Percentiles rank a stretch among this genome's conserved stretches.
These are phyloP conservation scores for Cheilosia grossa DNA, from an alignment of 2,888 invertebrate species.

Conservation along the genomic window DNA sequence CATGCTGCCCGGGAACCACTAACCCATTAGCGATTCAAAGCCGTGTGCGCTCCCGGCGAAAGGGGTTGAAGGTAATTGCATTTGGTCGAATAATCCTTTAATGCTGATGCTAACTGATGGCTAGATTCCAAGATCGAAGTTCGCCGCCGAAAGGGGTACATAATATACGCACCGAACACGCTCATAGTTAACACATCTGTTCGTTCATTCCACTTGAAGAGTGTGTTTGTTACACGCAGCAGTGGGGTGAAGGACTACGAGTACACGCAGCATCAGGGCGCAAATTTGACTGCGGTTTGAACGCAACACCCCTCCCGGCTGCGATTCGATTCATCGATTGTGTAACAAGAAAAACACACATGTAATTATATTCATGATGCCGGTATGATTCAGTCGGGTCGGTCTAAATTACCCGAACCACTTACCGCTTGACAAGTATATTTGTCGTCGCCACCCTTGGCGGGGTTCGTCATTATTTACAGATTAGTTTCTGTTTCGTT, in stretches of 20 bases:
- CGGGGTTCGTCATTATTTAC: conserved; percentile 71
- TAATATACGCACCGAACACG: conserved; percentile 76
- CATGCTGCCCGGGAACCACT: conserved; percentile 28
- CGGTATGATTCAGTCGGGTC: conserved; percentile 50
- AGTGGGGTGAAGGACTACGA: conserved; percentile 58
- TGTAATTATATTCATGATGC: conserved; percentile 73
- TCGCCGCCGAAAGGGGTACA: conserved; percentile 79
- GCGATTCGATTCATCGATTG: conserved; percentile 73
- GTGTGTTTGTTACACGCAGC: neutral
- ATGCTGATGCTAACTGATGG: conserved; percentile 82
- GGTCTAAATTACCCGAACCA: conserved; percentile 68
- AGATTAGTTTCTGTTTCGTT: conserved; percentile 72
- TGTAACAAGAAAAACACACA: conserved; percentile 73
- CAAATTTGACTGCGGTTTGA: conserved; percentile 75
- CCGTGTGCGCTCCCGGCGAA: conserved; percentile 47
- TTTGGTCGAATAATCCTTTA: conserved; percentile 83
- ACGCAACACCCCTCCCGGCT: conserved; percentile 61
- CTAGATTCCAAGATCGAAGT: conserved; percentile 61
- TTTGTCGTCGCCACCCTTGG: conserved; percentile 53
- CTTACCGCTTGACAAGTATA: conserved; percentile 65
- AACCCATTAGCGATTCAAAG: conserved; percentile 62
- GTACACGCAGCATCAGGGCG: conserved; percentile 43
- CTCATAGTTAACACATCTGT: conserved; percentile 83
- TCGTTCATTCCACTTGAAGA: conserved; percentile 82
- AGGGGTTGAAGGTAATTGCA: conserved; percentile 81